A percentile compares a stretch with the other conserved stretches of the same genome.
Evolutionary conservation across 2,797 vertebrate genomes (phyloP).

Genomic region (Myiotriccus ornatus): DNA sequence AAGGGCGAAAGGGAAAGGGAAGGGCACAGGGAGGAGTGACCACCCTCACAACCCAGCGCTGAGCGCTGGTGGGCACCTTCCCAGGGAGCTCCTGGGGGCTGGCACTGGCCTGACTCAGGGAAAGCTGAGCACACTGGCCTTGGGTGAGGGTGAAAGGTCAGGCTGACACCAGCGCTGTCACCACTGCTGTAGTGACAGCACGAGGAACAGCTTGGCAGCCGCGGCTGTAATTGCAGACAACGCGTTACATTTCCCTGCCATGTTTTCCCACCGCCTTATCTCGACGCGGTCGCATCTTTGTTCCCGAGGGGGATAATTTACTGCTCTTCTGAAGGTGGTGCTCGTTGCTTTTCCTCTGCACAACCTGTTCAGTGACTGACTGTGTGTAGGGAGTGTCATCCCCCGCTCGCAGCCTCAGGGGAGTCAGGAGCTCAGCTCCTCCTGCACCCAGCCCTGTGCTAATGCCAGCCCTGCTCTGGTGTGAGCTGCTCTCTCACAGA

Average conservation of each 20-base stretch:
- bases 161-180: background rate
- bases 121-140: background rate
- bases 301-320: conserved; percentile 14
- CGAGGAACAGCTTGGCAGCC: conserved; percentile 26
- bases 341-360: background rate
- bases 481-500: background rate
- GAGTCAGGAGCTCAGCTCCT: rapidly evolving
- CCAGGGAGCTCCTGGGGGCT: background rate
- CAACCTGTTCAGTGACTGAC: background rate
- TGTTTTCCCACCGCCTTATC: background rate
- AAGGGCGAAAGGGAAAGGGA: background rate
- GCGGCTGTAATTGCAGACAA: background rate
- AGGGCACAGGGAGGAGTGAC: background rate
- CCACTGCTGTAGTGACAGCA: background rate
- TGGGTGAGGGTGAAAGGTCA: background rate
- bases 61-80: rapidly evolving
- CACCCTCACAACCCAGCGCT: background rate
- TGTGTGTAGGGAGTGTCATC: rapidly evolving
- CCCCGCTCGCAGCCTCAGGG: rapidly evolving
- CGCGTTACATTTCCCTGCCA: background rate
- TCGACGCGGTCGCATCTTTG: background rate
- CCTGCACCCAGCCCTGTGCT: background rate
- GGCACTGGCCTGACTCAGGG: rapidly evolving
- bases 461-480: background rate
- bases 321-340: conserved; percentile 31